Base-by-base conservation (phyloP, 2,888 invertebrate genomes). In the Pardosa pseudoannulata region DNA sequence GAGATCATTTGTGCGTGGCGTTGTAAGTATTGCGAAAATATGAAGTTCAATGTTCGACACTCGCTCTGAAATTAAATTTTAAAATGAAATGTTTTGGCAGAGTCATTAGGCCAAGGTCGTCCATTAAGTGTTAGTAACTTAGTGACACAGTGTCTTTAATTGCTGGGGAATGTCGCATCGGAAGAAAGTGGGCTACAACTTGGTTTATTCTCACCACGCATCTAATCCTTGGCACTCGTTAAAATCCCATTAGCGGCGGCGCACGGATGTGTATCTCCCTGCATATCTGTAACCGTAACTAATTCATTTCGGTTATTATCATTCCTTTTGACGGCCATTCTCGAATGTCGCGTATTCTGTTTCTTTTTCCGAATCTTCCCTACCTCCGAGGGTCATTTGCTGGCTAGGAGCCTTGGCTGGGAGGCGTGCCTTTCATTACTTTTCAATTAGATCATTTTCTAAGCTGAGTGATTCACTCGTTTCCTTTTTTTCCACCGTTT, bases 241-340 rank as follows among this genome's bases (percentile, higher is more conserved):
- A 56, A 56, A 56, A 56, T 23, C 56, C 23, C 56, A 56, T 56
- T 56, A 56, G 56, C 23, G 23, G 56, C 19, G 16, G 23, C 23
- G 23, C 19, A 56, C 3, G 5, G 23, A 19, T 23, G 23, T 23
- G 23, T 56, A 56, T 56, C 23, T 1, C 23, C 23, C 2, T 56
- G 23, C 50, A 28, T 29, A 81, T 39, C 68, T 81, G 74, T 27
- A 70, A 76, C 82, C 82, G 82, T 76, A 82, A 76, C 82, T 56
- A 82, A 82, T 76, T 41, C 39, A 76, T 82, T 46, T 62, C 28
- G 13, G 75, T 71, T 70, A 82, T 82, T 82, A 82, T 28, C 23
- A 50, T 56, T 70, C 64, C 73, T 28, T 71, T 71, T 71, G 41
- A 31, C 32, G 65, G 46, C 28, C 72, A 23, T 29, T 31, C 19